A percentile compares a stretch with the other conserved stretches of the same genome.
These are phyloP conservation scores for Platyrinchus mystaceus DNA, from an alignment of 2,797 vertebrate species.

Conservation along the genomic window DNA sequence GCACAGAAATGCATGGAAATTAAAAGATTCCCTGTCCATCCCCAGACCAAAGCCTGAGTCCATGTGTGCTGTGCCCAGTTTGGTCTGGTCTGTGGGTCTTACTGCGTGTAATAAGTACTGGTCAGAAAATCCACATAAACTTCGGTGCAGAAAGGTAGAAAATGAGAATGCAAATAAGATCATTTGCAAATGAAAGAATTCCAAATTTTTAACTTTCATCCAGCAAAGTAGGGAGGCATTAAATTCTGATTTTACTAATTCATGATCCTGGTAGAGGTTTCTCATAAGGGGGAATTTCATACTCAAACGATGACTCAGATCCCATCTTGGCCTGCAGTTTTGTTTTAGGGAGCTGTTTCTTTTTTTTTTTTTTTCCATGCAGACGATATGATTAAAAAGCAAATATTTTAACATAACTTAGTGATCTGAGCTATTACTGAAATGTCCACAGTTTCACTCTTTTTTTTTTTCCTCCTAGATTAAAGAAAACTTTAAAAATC, in stretches of 20 bases:
- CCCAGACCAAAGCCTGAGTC: neutral
- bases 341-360: constrained; percentile 61
- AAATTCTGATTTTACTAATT: constrained; percentile 46
- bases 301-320: constrained; percentile 62
- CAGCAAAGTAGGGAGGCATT: constrained; percentile 3
- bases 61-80: neutral
- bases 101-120: neutral
- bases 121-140: neutral
- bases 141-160: neutral
- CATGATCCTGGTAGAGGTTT: constrained; percentile 54
- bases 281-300: constrained; percentile 8
- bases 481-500: constrained; percentile 74
- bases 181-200: constrained; percentile 39
- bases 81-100: neutral
- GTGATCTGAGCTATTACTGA: constrained; percentile 72
- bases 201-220: constrained; percentile 20
- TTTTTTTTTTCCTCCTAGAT: constrained; percentile 70
- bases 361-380: neutral
- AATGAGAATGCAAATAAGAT: neutral
- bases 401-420: constrained; percentile 72
- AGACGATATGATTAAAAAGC: constrained; percentile 72
- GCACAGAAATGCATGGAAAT: neutral
- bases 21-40: neutral
- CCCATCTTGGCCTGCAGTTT: constrained; percentile 71
- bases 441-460: constrained; percentile 72